Conservation (phyloP, 2,797 vertebrate genomes). For the Hybognathus amarus region DNA sequence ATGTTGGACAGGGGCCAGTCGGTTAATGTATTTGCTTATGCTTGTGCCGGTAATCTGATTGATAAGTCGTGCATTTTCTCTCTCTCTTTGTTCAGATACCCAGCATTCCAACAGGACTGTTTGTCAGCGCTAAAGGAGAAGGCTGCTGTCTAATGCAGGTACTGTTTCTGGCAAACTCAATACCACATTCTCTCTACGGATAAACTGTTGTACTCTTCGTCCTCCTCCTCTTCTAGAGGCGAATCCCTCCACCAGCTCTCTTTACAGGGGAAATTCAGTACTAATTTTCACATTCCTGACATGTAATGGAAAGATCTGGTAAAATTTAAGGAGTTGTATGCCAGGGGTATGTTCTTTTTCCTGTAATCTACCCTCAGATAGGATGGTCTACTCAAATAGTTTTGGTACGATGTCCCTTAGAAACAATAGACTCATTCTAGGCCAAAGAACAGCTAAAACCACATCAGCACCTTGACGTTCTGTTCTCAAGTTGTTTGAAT, state of each 20-base stretch:
- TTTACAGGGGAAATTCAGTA: slow-evolving; percentile 47
- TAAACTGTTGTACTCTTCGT: slow-evolving; percentile 44
- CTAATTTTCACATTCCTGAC: slow-evolving; percentile 63
- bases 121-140: slow-evolving; percentile 93
- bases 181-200: slow-evolving; percentile 6
- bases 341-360: slow-evolving; percentile 64
- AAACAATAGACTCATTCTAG: slow-evolving; percentile 66
- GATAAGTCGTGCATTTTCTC: slow-evolving; percentile 66
- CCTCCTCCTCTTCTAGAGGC: slow-evolving; percentile 47
- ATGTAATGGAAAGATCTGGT: slow-evolving; percentile 68
- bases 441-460: slow-evolving; percentile 51
- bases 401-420: slow-evolving; percentile 55
- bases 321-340: slow-evolving; percentile 66
- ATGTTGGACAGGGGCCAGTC: slow-evolving; percentile 70
- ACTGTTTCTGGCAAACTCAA: slow-evolving; percentile 53
- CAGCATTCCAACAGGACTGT: slow-evolving; percentile 92
- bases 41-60: slow-evolving; percentile 66
- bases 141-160: slow-evolving; percentile 97
- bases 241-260: slow-evolving; percentile 47
- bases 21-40: slow-evolving; percentile 65
- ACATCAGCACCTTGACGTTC: slow-evolving; percentile 11
- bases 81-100: slow-evolving; percentile 83
- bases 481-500: slow-evolving; percentile 15
- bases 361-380: slow-evolving; percentile 63
- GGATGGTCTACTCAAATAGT: slow-evolving; percentile 55